These are phyloP conservation scores for Drosophila mauritiana DNA, from an alignment of 1,140 invertebrate species.

Conservation along the genomic window DNA sequence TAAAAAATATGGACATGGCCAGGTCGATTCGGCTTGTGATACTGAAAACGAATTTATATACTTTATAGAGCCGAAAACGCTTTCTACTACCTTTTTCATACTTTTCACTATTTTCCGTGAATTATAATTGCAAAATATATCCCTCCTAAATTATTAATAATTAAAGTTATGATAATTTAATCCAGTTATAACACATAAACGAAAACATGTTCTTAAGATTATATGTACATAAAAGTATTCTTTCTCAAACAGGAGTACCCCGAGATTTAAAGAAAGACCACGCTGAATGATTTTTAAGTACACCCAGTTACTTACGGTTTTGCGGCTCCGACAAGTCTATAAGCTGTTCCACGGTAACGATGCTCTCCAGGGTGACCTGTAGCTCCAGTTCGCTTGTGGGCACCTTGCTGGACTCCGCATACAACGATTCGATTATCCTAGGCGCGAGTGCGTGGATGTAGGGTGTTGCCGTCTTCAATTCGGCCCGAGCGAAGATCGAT, in stretches of 20 bases:
- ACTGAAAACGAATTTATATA: no score
- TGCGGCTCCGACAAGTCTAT: constrained; percentile 90
- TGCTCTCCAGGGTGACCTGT: constrained; percentile 88
- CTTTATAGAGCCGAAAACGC: no score
- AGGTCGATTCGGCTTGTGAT: no score
- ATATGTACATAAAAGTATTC: no score
- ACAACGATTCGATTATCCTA: constrained; percentile 89
- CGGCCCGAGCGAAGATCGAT: constrained; percentile 90
- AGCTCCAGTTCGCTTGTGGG: constrained; percentile 87
- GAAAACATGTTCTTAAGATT: no score
- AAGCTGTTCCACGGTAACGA: constrained; percentile 90
- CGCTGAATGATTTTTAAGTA: background rate
- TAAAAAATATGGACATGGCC: no score
- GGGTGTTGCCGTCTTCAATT: constrained; percentile 89
- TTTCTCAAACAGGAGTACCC: constrained; percentile 18
- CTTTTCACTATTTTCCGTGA: no score
- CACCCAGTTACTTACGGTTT: constrained; percentile 88
- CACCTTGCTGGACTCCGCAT: constrained; percentile 87
- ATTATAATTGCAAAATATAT: no score
- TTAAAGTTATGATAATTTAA: no score
- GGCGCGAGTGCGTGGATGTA: constrained; percentile 94
- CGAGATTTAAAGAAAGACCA: background rate
- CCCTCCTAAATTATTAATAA: no score
- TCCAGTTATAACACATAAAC: no score
- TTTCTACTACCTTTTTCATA: no score